Evolutionary conservation across 2,888 invertebrate genomes (phyloP), one percentile per base, ranked within the genome.

Genomic region (Polymixis flavicincta): DNA sequence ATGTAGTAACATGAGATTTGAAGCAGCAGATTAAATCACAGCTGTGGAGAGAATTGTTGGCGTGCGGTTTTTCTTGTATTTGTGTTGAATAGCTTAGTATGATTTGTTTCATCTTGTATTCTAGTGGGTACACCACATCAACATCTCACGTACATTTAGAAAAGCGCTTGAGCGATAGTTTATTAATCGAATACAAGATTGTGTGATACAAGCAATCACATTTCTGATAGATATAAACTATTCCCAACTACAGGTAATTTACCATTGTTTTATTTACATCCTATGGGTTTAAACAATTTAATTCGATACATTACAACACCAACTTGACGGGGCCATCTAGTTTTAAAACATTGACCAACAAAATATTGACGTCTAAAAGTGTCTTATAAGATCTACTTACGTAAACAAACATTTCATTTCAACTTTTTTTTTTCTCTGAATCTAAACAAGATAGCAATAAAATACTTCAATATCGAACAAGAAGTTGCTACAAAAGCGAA

Each of bases 241-340:
- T 78, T 52, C 28, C 25, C 28, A 42, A 42, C 17, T n/a, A 0
- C 28, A 19, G 25, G n/a, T 60, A 54, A 42, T 3, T 52, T 80
- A 37, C 28, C 25, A 55, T 8, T 48, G 50, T 66, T 42, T 52
- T 17, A 14, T 54, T 28, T 22, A 48, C 19, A 54, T 37, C 80
- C 54, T 28, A 45, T 32, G 52, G 9, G 13, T 71, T 75, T 25
- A 52, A 60, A 52, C 25, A 37, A 37, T 32, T n/a, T 32, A 0
- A 54, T 54, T 42, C 17, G n/a, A 63, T 80, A 54, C 48, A 22
- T 73, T 61, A 50, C 48, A 77, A 83, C 64, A 59, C 25, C 8
- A 32, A 59, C 0, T n/a, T n/a, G n/a, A n/a, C n/a, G n/a, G n/a
- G n/a, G n/a, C n/a, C n/a, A n/a, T n/a, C n/a, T n/a, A n/a, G n/a